Evolutionary conservation across 2,113 vertebrate genomes (phyloP).

Genomic region (Naja naja): DNA sequence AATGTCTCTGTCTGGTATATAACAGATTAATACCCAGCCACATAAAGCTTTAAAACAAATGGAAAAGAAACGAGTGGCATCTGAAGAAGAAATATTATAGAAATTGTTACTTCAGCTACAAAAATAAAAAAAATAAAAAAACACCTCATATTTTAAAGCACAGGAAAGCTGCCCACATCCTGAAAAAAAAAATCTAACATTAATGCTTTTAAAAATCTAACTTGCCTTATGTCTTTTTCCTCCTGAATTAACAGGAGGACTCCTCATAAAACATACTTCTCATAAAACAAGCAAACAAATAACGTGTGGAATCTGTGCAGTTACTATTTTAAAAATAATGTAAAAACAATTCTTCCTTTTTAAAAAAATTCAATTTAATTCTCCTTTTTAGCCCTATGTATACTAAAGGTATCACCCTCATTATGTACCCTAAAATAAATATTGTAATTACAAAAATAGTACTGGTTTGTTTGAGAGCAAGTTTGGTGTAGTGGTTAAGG

Average conservation of each 20-base stretch:
- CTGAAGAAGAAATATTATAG: not conserved
- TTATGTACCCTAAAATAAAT: not conserved
- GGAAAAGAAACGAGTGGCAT: not conserved
- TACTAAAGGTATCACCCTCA: not conserved
- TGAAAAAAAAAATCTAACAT: not conserved
- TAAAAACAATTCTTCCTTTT: not conserved
- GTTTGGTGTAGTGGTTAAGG: not conserved
- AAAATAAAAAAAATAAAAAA: not conserved
- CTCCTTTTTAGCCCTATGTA: constrained; percentile 9
- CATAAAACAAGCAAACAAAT: not conserved
- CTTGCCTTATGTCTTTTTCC: not conserved
- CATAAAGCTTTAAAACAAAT: constrained; percentile 14
- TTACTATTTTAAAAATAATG: not conserved
- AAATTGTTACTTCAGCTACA: not conserved
- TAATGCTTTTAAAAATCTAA: not conserved
- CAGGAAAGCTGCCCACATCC: not conserved
- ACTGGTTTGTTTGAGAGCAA: not conserved
- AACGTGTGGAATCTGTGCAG: not conserved
- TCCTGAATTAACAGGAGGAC: not conserved
- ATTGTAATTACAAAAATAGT: constrained; percentile 21
- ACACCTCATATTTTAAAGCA: not conserved
- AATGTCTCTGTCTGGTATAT: constrained; percentile 1
- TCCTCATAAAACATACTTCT: not conserved
- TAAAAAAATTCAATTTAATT: not conserved
- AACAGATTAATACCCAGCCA: not conserved